These are phyloP conservation scores for Tiaroga cobitis DNA, from an alignment of 2,797 vertebrate species.

Conservation along the genomic window DNA sequence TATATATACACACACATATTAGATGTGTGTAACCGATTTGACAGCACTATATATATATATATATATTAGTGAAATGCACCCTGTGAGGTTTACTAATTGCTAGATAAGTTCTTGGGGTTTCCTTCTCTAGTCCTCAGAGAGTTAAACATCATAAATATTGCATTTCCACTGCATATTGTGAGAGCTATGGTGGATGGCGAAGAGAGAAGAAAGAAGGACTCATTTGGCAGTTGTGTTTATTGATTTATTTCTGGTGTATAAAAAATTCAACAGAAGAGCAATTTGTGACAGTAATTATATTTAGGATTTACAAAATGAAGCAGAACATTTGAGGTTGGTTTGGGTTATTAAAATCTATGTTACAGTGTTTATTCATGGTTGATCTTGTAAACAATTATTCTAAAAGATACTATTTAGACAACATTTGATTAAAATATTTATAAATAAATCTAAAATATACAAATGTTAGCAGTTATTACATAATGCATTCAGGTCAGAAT, in stretches of 20 bases:
- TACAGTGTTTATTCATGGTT: not conserved
- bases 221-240: conserved; percentile 10
- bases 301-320: conserved; percentile 5
- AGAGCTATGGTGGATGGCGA: conserved; percentile 5
- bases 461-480: not conserved
- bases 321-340: not conserved
- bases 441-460: conserved; percentile 1
- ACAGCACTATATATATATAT: too few relatives aligned
- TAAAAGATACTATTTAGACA: not conserved
- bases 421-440: not conserved
- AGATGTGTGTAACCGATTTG: too few relatives aligned
- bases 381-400: not conserved
- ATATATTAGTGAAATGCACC: too few relatives aligned
- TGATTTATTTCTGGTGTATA: conserved; percentile 40
- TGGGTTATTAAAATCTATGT: not conserved
- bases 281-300: conserved; percentile 15
- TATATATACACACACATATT: too few relatives aligned
- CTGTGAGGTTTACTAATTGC: not conserved
- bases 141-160: conserved; percentile 31
- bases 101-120: not conserved
- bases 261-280: not conserved
- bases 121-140: conserved; percentile 18
- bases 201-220: conserved; percentile 10
- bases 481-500: not conserved
- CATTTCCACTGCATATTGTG: conserved; percentile 24